These are phyloP conservation scores for Drepana arcuata DNA, from an alignment of 1,140 invertebrate genomes.

Conservation along the genomic window DNA sequence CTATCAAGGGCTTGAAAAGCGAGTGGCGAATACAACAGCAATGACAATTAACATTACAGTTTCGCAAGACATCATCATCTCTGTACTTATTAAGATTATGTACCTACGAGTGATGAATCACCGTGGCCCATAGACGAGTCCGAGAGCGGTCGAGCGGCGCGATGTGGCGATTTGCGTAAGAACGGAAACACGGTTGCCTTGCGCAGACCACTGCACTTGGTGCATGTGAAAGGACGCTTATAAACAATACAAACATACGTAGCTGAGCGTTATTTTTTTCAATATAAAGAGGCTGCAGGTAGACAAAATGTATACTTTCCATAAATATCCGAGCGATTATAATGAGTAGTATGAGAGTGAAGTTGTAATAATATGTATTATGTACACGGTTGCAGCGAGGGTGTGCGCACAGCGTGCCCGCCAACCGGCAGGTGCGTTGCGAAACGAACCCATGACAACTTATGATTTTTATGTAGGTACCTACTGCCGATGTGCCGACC, in stretches of 20 bases:
- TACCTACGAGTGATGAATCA: slow-evolving; percentile 12
- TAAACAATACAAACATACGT: background rate
- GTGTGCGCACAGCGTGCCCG: background rate
- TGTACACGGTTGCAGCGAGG: background rate
- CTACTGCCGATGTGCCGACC: slow-evolving; percentile 32
- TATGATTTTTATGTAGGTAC: slow-evolving; percentile 49
- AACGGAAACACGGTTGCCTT: slow-evolving; percentile 27
- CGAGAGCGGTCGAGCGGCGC: slow-evolving; percentile 15
- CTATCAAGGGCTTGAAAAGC: too few relatives aligned
- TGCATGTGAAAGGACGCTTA: background rate
- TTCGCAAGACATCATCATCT: slow-evolving; percentile 10
- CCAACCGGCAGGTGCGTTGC: slow-evolving; percentile 34
- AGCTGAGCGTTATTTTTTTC: background rate
- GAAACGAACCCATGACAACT: slow-evolving; percentile 40
- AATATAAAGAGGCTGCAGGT: too few relatives aligned
- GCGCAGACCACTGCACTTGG: slow-evolving; percentile 16
- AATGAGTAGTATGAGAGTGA: too few relatives aligned
- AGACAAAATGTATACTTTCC: too few relatives aligned
- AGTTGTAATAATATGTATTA: background rate
- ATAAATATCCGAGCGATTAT: too few relatives aligned
- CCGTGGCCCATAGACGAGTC: slow-evolving; percentile 7
- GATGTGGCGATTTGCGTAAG: slow-evolving; percentile 23
- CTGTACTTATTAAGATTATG: slow-evolving; percentile 6
- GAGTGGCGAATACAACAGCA: too few relatives aligned
- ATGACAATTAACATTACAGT: slow-evolving; percentile 10